Conservation (phyloP, 2,888 invertebrate genomes). For the Polylopha cassiicola region DNA sequence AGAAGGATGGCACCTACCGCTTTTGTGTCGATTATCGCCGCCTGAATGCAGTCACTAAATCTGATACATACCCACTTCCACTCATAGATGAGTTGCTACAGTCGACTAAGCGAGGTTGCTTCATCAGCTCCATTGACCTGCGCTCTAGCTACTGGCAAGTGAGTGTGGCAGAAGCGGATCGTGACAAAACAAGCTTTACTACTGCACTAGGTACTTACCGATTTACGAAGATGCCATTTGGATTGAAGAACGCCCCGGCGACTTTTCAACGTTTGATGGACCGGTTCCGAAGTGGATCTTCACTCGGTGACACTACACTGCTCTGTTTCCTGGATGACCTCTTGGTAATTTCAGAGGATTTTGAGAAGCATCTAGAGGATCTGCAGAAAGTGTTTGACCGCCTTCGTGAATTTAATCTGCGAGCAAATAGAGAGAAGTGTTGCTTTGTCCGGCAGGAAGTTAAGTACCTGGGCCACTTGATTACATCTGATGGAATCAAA, state of each 20-base stretch:
- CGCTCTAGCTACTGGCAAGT: conserved; percentile 1
- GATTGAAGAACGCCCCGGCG: not conserved
- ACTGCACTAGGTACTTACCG: not conserved
- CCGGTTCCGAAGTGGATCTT: not conserved
- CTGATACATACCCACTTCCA: not conserved
- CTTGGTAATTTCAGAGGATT: not conserved
- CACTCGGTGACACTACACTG: not conserved
- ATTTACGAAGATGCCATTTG: not conserved
- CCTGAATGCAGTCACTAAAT: not conserved
- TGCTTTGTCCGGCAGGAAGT: not conserved
- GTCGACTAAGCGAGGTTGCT: not conserved
- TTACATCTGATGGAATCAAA: conserved; percentile 2
- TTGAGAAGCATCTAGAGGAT: not conserved
- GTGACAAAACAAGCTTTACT: not conserved
- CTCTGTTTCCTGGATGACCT: not conserved
- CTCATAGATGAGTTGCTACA: not conserved
- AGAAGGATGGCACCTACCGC: not conserved
- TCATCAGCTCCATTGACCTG: not conserved
- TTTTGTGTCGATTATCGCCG: not conserved
- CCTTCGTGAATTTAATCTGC: not conserved
- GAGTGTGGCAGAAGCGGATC: not conserved
- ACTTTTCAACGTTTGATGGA: conserved; percentile 1
- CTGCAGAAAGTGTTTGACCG: not conserved
- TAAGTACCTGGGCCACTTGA: conserved; percentile 4
- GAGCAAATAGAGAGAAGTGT: conserved; percentile 1